These are phyloP conservation scores for Tipula unca DNA, from an alignment of 2,888 invertebrate species.

Conservation along the genomic window DNA sequence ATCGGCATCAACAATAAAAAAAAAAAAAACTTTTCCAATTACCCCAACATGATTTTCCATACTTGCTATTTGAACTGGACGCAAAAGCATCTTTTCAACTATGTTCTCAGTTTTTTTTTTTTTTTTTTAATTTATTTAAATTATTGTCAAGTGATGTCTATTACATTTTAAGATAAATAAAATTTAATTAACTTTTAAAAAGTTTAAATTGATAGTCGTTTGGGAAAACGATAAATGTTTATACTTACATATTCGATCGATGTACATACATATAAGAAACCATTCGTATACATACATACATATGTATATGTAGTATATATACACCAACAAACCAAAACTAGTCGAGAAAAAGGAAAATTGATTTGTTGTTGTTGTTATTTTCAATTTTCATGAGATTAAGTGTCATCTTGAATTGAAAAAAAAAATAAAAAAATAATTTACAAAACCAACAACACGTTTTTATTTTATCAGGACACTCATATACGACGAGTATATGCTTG, in stretches of 20 bases:
- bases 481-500: not conserved
- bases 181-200: not conserved
- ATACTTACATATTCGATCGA: not conserved
- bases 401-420: not conserved
- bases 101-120: not conserved
- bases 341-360: not conserved
- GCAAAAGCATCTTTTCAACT: not conserved
- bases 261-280: not conserved
- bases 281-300: not conserved
- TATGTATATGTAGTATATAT: not conserved
- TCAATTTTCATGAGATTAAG: not conserved
- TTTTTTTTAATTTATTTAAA: not conserved
- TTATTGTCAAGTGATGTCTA: slow-evolving; percentile 14
- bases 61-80: slow-evolving; percentile 8
- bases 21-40: not conserved
- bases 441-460: not conserved
- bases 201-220: not conserved
- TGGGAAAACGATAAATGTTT: slow-evolving; percentile 1
- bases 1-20: not conserved
- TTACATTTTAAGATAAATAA: not conserved
- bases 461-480: not conserved
- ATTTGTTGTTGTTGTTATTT: not conserved
- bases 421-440: not conserved
- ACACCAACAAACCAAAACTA: not conserved
- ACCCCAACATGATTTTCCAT: not conserved